Percentiles rank a stretch among this genome's conserved stretches.
phyloP scores from a whole-genome alignment of 1,140 invertebrate genomes.

The Ditylenchus dipsaci region DNA sequence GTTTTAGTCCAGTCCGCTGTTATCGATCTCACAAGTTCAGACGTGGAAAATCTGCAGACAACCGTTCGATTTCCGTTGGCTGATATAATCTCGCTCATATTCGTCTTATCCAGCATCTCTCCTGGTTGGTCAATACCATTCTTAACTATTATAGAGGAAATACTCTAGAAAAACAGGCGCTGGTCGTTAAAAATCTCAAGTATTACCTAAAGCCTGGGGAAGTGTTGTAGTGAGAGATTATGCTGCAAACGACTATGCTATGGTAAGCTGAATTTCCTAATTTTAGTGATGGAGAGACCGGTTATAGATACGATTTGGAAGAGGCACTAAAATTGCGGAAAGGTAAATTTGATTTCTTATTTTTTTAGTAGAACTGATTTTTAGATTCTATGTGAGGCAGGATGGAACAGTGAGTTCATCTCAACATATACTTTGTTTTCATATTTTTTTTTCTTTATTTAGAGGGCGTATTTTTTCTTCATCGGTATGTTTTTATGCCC shows the following conservation, averaged over 20 bases:
- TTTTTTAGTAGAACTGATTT: too few species aligned
- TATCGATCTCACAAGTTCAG: neutral
- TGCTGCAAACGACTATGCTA: slow-evolving; percentile 78
- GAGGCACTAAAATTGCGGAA: slow-evolving; percentile 62
- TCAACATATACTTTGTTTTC: slow-evolving; percentile 63
- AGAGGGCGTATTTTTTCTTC: slow-evolving; percentile 8
- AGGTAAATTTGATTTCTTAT: neutral
- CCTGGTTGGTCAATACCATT: slow-evolving; percentile 60
- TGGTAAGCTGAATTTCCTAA: slow-evolving; percentile 64
- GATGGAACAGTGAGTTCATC: slow-evolving; percentile 95
- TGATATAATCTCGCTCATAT: slow-evolving; percentile 70
- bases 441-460: neutral
- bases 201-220: slow-evolving; percentile 58
- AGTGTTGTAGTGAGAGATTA: slow-evolving; percentile 31
- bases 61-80: slow-evolving; percentile 60
- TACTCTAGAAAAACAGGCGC: slow-evolving; percentile 67
- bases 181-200: slow-evolving; percentile 69
- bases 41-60: too few species aligned
- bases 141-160: too few species aligned
- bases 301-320: slow-evolving; percentile 71
- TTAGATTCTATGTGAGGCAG: slow-evolving; percentile 80
- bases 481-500: neutral
- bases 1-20: neutral
- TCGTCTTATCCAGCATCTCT: slow-evolving; percentile 75
- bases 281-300: too few species aligned